These are phyloP conservation scores for Dascyllus trimaculatus DNA, from an alignment of 2,113 vertebrate genomes.

Conservation along the genomic window DNA sequence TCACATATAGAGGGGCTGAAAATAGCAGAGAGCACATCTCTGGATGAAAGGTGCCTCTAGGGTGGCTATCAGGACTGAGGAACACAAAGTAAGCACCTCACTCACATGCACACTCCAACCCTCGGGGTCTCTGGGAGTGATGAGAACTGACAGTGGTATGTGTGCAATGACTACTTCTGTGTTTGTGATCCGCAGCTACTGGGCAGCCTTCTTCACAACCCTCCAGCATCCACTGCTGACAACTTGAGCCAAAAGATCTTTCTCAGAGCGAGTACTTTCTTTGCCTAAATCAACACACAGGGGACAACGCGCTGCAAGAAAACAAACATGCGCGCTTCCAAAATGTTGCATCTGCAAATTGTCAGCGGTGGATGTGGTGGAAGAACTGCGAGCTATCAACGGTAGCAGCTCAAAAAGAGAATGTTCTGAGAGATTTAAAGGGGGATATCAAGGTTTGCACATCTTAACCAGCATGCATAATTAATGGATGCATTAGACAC, in stretches of 20 bases:
- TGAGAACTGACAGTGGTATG: conserved; percentile 82
- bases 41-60: conserved; percentile 78
- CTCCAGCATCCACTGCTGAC: conserved; percentile 55
- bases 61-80: conserved; percentile 81
- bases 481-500: conserved; percentile 73
- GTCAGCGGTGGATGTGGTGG: neutral
- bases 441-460: conserved; percentile 15
- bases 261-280: conserved; percentile 46
- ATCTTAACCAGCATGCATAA: conserved; percentile 67
- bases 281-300: conserved; percentile 71
- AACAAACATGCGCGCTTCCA: conserved; percentile 31
- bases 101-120: conserved; percentile 76
- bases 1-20: conserved; percentile 69
- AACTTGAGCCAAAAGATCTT: conserved; percentile 64
- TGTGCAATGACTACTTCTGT: conserved; percentile 73
- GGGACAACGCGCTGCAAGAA: conserved; percentile 41
- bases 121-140: conserved; percentile 76
- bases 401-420: conserved; percentile 47
- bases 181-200: conserved; percentile 73
- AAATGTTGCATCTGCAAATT: conserved; percentile 52
- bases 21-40: conserved; percentile 79
- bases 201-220: conserved; percentile 53
- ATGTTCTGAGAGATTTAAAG: conserved; percentile 28
- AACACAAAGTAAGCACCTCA: conserved; percentile 80
- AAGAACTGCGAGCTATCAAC: conserved; percentile 40